A percentile compares a stretch with the other conserved stretches of the same genome.
These are phyloP conservation scores for Epinotia ramella DNA, from an alignment of 2,888 invertebrate species.

Conservation along the genomic window DNA sequence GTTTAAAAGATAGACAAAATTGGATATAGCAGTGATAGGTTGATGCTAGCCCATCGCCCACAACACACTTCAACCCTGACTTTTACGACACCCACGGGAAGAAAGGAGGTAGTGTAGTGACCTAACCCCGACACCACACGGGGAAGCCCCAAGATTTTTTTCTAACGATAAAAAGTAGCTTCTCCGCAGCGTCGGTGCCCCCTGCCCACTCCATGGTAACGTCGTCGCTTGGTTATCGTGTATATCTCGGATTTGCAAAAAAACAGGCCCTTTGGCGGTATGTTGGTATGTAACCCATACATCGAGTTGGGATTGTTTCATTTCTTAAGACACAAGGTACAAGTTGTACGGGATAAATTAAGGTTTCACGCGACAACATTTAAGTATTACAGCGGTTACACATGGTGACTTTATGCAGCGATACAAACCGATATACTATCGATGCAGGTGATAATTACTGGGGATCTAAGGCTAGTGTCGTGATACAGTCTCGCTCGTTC, in stretches of 20 bases:
- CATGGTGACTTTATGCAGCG: no score
- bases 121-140: no score
- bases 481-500: no score
- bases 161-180: background rate
- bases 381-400: background rate
- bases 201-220: conserved; percentile 23
- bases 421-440: no score
- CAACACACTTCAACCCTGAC: no score
- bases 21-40: no score
- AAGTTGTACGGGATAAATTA: background rate
- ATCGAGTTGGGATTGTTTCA: conserved; percentile 25
- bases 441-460: no score
- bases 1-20: no score
- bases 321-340: conserved; percentile 17
- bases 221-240: conserved; percentile 37
- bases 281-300: conserved; percentile 6
- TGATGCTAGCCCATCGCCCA: no score
- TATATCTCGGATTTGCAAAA: conserved; percentile 40
- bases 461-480: no score
- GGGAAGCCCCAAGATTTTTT: background rate
- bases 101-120: no score
- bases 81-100: no score
- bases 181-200: background rate
- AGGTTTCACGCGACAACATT: background rate
- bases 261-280: conserved; percentile 39